Evolutionary conservation across 2,888 invertebrate species (phyloP), one percentile per base, ranked within the genome.

Genomic region (Lepas anatifera): DNA sequence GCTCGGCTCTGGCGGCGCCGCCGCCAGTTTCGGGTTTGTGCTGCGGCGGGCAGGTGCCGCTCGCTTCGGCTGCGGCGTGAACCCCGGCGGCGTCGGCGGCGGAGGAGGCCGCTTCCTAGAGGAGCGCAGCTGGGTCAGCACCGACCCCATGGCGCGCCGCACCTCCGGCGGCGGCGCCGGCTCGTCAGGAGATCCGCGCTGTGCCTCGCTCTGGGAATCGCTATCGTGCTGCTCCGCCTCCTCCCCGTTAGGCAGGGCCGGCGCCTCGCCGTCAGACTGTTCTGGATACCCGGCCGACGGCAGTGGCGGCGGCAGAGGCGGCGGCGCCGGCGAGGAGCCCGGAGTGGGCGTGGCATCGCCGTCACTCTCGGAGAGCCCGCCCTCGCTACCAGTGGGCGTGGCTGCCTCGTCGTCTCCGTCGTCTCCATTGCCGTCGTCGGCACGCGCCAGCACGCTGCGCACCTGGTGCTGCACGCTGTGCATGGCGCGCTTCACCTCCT

Each of bases 391-490:
- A n/a, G n/a, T n/a, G n/a, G n/a, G n/a, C n/a, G n/a, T n/a, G n/a
- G n/a, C n/a, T n/a, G n/a, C n/a, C n/a, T n/a, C 58, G 16, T 8
- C 32, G 29, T 25, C 29, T 11, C 35, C 22, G 8, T 27, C 39
- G 18, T 18, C 29, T 1, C n/a, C 29, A 3, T n/a, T 37, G 16
- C 11, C 68, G 43, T 39, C 25, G 11, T 32, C 35, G 29, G 27
- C 69, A 32, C 66, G 58, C 22, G 18, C 58, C 46, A 69, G 43
- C n/a, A 22, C 66, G 2, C 39, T 39, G 46, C 35, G 64, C 48
- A 37, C 35, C 32, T 66, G 48, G 32, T 50, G 29, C 16, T 32
- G n/a, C 35, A 69, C 43, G 25, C 43, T 48, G n/a, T 66, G 69
- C 18, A 63, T 27, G 58, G 37, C 43, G 25, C 58, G 58, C 58